phyloP scores from a whole-genome alignment of 2,888 invertebrate genomes.

The Idaea dimidiata region DNA sequence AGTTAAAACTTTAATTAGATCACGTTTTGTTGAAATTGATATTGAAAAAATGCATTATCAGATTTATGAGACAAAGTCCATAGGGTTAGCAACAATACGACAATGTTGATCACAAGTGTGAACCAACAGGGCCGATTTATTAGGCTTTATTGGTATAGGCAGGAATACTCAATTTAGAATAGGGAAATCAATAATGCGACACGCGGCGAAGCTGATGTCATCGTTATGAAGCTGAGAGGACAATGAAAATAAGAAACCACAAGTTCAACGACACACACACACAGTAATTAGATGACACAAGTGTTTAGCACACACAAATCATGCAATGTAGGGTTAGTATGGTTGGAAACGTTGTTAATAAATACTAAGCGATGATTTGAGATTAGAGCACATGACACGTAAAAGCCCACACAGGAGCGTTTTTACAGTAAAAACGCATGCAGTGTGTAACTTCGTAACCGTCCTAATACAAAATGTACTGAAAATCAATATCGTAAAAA shows the following conservation, averaged over 20 bases:
- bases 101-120: not conserved
- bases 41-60: too few relatives aligned
- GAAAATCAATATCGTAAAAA: too few relatives aligned
- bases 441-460: too few relatives aligned
- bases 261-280: conserved; percentile 31
- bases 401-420: too few relatives aligned
- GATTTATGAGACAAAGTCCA: too few relatives aligned
- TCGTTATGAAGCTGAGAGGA: not conserved
- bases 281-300: conserved; percentile 26
- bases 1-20: too few relatives aligned
- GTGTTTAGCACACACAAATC: conserved; percentile 27
- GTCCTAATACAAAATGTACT: too few relatives aligned
- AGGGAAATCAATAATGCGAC: conserved; percentile 3
- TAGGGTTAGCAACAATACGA: not conserved
- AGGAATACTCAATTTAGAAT: not conserved
- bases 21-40: too few relatives aligned
- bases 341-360: not conserved
- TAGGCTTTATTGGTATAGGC: not conserved
- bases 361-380: not conserved
- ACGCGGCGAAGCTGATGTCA: conserved; percentile 12
- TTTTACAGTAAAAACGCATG: too few relatives aligned
- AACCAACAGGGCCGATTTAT: not conserved
- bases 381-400: not conserved
- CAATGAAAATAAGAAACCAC: conserved; percentile 3
- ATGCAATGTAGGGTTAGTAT: not conserved